Evolutionary conservation across 2,113 vertebrate species (phyloP), one percentile per base, ranked within the genome.

Genomic region (Callaeas wilsoni): DNA sequence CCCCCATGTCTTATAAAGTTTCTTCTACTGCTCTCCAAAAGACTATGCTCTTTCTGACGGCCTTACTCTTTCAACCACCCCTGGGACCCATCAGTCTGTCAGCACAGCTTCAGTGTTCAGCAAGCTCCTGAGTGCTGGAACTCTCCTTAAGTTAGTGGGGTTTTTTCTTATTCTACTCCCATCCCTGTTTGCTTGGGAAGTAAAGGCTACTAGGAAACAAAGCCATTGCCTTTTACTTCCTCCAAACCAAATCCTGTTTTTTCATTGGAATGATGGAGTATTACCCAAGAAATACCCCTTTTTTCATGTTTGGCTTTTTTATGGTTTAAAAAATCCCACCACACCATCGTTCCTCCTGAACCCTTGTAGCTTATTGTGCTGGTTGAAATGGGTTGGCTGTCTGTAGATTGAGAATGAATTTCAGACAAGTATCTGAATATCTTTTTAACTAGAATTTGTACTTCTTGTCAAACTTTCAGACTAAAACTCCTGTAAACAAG

Each of bases 71-170:
- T 73, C 53, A 74, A n/a, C 32, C 44, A 68, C 44, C 46, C n/a
- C 39, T 81, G 69, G 41, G 30, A 84, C 26, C 47, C 16, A 32
- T 60, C 50, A 39, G 20, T 42, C 37, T 83, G 32, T 62, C 16
- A 67, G 20, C 44, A 26, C 53, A 77, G 12, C 60, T 77, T 59
- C 63, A 32, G 11, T 67, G 59, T 25, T 17, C 69, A 86, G 50
- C 0, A 5, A 67, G 35, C 35, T 53, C 5, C 71, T 69, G 46
- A 83, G 20, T 65, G 59, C n/a, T 77, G 52, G 50, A 53, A 35
- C 2, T 5, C 8, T 62, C 46, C n/a, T 29, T 49, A 7, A 7
- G 18, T 33, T 35, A 68, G 30, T 25, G 22, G 7, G 0, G 1
- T 11, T 42, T 91, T n/a, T 79, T 33, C 29, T 53, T 44, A 22